A percentile compares a stretch with the other conserved stretches of the same genome.
Evolutionary conservation across 2,113 vertebrate genomes (phyloP).

Genomic region (Acrocephalus arundinaceus): DNA sequence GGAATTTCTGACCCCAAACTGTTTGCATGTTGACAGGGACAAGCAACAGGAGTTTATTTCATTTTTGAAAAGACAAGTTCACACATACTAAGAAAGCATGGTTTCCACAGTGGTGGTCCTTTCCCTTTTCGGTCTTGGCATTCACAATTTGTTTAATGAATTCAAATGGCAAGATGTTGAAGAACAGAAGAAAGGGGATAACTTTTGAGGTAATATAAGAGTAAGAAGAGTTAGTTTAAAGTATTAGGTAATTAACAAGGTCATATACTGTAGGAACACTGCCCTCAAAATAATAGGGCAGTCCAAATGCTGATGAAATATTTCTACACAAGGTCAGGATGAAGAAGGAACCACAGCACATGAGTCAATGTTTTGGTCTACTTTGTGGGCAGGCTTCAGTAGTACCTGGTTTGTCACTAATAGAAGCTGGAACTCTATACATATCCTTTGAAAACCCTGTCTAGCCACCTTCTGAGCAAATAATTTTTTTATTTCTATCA

Average conservation of each 20-base stretch:
- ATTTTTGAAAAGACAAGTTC: neutral
- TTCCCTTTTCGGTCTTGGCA: neutral
- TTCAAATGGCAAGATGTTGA: neutral
- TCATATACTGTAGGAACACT: neutral
- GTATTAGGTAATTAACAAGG: neutral
- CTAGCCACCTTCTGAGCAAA: neutral
- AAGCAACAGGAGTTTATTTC: neutral
- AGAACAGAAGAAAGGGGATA: neutral
- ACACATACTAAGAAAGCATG: neutral
- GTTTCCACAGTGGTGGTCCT: neutral
- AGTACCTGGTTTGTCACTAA: neutral
- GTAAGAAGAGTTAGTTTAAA: neutral
- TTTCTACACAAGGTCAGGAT: neutral
- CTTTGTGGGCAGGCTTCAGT: neutral
- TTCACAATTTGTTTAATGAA: neutral
- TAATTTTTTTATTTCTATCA: neutral
- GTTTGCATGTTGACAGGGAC: neutral
- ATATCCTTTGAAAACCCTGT: neutral
- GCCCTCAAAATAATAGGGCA: neutral
- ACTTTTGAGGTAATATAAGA: neutral
- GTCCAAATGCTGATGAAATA: neutral
- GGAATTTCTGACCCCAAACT: neutral
- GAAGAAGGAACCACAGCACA: neutral
- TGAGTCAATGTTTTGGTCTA: neutral
- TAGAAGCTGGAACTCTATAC: neutral